Percentiles rank a stretch among this genome's conserved stretches.
Evolutionary conservation across 1,140 invertebrate genomes (phyloP).

Genomic region (Brachionus calyciflorus): DNA sequence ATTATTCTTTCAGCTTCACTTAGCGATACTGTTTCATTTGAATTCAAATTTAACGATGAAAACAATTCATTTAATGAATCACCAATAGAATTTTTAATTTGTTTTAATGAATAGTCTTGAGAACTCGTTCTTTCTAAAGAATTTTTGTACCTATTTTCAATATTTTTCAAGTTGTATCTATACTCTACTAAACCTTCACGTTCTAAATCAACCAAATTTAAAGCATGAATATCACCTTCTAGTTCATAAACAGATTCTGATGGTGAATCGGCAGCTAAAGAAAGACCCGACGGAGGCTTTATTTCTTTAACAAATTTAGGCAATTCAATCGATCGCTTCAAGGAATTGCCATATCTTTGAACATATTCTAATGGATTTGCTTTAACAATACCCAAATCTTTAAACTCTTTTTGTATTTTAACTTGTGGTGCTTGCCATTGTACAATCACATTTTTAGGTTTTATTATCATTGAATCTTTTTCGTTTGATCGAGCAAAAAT

Average conservation of each 20-base stretch:
- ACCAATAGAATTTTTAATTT: too few species aligned
- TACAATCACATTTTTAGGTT: constrained; percentile 40
- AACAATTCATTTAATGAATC: constrained; percentile 11
- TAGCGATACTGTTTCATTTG: constrained; percentile 31
- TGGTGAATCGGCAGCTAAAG: constrained; percentile 4
- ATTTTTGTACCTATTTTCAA: too few species aligned
- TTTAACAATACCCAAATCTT: constrained; percentile 45
- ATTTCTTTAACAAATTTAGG: constrained; percentile 45
- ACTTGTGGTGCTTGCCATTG: constrained; percentile 46
- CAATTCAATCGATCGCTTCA: constrained; percentile 7
- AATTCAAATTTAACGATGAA: background rate
- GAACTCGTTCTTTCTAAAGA: background rate
- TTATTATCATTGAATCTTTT: background rate
- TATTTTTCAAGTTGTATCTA: constrained; percentile 9
- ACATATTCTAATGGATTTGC: constrained; percentile 44
- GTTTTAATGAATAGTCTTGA: too few species aligned
- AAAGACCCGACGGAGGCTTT: constrained; percentile 6
- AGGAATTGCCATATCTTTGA: constrained; percentile 28
- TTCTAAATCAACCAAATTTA: constrained; percentile 44
- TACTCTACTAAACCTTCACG: constrained; percentile 33
- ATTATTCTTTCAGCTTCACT: constrained; percentile 41
- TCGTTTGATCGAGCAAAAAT: constrained; percentile 13
- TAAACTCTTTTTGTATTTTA: constrained; percentile 31
- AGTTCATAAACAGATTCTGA: constrained; percentile 6
- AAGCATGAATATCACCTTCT: constrained; percentile 27